phyloP scores from a whole-genome alignment of 2,797 vertebrate species.

The Salmo trutta region DNA sequence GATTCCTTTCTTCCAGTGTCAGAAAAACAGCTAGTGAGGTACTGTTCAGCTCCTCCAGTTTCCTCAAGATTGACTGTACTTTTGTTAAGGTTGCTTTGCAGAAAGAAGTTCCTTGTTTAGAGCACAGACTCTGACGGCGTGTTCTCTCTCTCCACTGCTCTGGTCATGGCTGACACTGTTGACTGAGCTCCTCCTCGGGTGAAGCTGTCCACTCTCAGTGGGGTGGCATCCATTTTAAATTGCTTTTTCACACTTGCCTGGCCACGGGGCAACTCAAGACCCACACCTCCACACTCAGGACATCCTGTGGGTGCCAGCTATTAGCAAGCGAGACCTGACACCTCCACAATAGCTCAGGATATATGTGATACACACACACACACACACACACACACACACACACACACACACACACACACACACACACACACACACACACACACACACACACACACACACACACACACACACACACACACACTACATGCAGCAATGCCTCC shows the following conservation, averaged over 20 bases:
- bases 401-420: slow-evolving; percentile 19
- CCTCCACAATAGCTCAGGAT: not conserved
- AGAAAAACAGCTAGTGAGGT: not conserved
- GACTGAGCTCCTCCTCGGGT: not conserved
- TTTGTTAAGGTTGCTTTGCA: not conserved
- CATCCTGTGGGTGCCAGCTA: not conserved
- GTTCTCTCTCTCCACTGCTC: not conserved
- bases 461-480: slow-evolving; percentile 12
- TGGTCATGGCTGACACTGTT: not conserved
- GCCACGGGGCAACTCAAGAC: not conserved
- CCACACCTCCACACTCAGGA: not conserved
- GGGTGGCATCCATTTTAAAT: slow-evolving; percentile 63
- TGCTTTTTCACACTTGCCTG: slow-evolving; percentile 66
- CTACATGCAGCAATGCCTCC: too few species aligned
- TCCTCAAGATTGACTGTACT: not conserved
- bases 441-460: slow-evolving; percentile 17
- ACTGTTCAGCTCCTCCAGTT: not conserved
- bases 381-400: not conserved
- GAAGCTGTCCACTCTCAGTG: slow-evolving; percentile 20
- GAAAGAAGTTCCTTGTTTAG: not conserved
- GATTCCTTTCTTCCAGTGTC: not conserved
- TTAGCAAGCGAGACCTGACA: not conserved
- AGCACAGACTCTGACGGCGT: not conserved
- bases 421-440: slow-evolving; percentile 11
- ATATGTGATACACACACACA: not conserved